A percentile compares a stretch with the other conserved stretches of the same genome.
Evolutionary conservation across 2,888 invertebrate genomes (phyloP).

Genomic region (Lordiphosa andalusiaca): DNA sequence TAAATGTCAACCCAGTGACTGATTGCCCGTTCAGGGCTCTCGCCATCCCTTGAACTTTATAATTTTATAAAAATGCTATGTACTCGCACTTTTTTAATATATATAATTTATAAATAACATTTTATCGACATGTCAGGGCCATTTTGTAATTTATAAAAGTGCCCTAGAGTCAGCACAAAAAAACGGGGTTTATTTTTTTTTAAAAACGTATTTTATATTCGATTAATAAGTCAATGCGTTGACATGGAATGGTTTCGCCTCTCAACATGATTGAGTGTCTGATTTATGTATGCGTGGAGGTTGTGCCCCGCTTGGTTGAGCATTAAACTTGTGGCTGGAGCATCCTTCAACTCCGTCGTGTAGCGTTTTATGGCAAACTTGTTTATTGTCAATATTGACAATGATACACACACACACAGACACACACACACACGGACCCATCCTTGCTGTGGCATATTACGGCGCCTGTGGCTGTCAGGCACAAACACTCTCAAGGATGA

Average conservation of each 20-base stretch:
- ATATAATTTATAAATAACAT: constrained; percentile 64
- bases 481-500: constrained; percentile 15
- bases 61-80: constrained; percentile 9
- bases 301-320: constrained; percentile 11
- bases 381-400: constrained; percentile 75
- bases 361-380: constrained; percentile 70
- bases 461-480: constrained; percentile 1
- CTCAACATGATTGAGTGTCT: constrained; percentile 59
- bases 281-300: constrained; percentile 38
- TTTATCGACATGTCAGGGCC: constrained; percentile 40
- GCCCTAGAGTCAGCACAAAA: constrained; percentile 26
- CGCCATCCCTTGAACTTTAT: constrained; percentile 7
- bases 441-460: constrained; percentile 12
- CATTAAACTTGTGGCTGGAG: constrained; percentile 14
- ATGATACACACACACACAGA: constrained; percentile 23
- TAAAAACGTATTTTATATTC: constrained; percentile 16
- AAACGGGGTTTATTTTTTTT: background rate
- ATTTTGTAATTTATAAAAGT: constrained; percentile 48
- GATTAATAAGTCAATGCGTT: constrained; percentile 66
- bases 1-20: constrained; percentile 62
- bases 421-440: constrained; percentile 17
- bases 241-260: constrained; percentile 38
- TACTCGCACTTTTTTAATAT: constrained; percentile 39
- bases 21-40: constrained; percentile 35
- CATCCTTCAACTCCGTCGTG: constrained; percentile 37